Conservation (phyloP, 2,113 vertebrate genomes). For the Mastomys coucha region DNA sequence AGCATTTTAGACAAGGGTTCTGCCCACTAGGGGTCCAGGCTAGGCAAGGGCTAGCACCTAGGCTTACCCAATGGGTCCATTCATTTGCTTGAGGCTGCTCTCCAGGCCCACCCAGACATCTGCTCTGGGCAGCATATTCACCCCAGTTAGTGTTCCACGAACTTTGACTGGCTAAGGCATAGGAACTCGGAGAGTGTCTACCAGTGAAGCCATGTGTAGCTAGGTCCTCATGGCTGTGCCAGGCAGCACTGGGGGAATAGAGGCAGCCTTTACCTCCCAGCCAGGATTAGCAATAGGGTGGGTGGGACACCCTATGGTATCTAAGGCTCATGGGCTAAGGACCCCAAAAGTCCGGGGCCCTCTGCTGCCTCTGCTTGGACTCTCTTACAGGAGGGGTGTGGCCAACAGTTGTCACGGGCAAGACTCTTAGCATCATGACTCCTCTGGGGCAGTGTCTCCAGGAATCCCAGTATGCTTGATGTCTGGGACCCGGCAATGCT, state of each 20-base stretch:
- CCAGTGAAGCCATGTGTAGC: fast-evolving
- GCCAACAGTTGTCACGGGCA: neutral
- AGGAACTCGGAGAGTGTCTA: neutral
- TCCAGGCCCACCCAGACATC: neutral
- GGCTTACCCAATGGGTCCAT: neutral
- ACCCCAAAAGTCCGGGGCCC: fast-evolving
- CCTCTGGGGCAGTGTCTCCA: neutral
- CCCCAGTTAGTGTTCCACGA: neutral
- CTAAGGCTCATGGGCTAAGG: neutral
- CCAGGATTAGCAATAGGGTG: neutral
- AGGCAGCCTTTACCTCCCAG: neutral
- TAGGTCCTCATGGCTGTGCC: neutral
- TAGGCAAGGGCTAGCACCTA: neutral
- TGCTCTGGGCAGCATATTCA: too few species aligned
- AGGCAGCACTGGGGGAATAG: neutral
- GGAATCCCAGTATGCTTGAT: fast-evolving
- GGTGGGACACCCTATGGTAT: neutral
- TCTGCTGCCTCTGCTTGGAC: neutral
- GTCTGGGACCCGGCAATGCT: neutral
- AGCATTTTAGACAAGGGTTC: neutral
- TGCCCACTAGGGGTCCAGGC: neutral
- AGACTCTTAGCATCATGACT: neutral
- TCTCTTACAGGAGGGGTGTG: neutral
- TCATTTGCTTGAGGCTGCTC: fast-evolving
- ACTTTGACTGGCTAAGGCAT: neutral